Base-by-base conservation (phyloP, 2,888 invertebrate genomes). In the Molorchus minor region DNA sequence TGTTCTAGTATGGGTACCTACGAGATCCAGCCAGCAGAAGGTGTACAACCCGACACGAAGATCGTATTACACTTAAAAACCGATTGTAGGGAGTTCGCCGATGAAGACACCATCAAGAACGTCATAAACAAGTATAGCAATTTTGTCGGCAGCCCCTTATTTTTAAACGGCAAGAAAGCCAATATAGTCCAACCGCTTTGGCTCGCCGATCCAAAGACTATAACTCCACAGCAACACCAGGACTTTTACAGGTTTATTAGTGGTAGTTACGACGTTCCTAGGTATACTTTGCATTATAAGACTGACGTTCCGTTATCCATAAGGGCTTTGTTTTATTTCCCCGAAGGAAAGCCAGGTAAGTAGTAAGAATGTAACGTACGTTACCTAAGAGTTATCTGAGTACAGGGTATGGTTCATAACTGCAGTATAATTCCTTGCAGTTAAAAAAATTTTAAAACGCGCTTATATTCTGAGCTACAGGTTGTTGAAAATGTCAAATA, bases 111-210 rank as follows among this genome's bases (percentile, higher is more conserved):
- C 15, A 89, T 98, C 29, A 88, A 89, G 82, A 92, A 84, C 66
- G 89, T 98, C 38, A 92, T 98, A 15, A 91, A 93, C 76, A 97
- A 97, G 78, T 98, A 98, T 83, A 98, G 97, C 79, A 98, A 97
- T 80, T 98, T 98, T 79, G 94, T 99, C 38, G 94, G 96, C 25
- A 93, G 93, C 71, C 94, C 97, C 0, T 95, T 99, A 73, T 90
- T 87, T 71, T 83, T 98, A 16, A 98, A 98, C 81, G 93, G 94
- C 59, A 89, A 91, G 70, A 90, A 89, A 78, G 89, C 91, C 0
- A 98, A 98, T 80, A 90, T 91, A 44, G 90, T 97, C 49, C 82
- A 95, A 87, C 94, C 97, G 0, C 79, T 98, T 15, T 98, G 98
- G 98, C 84, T 96, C 71, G 87, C 92, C 85, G 96, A 98, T 63